Evolutionary conservation across 2,888 invertebrate species (phyloP).

Genomic region (Aproaerema taeniolella): DNA sequence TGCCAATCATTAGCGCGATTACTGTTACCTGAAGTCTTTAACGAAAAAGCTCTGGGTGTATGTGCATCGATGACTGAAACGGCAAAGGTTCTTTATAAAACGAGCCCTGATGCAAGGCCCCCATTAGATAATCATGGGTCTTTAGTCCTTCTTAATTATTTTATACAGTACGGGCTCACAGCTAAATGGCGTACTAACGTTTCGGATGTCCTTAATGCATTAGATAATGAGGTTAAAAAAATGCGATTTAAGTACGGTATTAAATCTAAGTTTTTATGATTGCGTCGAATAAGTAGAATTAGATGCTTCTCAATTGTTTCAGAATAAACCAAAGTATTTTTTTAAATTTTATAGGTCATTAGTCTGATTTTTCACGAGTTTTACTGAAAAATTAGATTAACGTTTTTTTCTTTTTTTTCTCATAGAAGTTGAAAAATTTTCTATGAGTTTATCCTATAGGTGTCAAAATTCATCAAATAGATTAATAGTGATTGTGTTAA

Average conservation of each 20-base stretch:
- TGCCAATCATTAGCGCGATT: slow-evolving; percentile 15
- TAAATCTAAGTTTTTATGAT: not conserved
- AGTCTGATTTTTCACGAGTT: no score
- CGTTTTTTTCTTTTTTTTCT: no score
- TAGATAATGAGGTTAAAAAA: slow-evolving; percentile 11
- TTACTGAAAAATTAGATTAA: no score
- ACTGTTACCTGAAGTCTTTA: slow-evolving; percentile 15
- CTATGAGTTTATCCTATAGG: no score
- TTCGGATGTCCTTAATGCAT: not conserved
- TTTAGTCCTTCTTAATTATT: slow-evolving; percentile 1
- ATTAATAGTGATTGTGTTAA: no score
- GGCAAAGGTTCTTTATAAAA: slow-evolving; percentile 5
- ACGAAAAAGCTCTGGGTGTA: slow-evolving; percentile 15
- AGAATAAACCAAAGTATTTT: no score
- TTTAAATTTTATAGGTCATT: no score
- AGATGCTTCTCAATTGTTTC: no score
- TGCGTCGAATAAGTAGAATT: no score
- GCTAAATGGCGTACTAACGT: not conserved
- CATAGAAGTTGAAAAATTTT: no score
- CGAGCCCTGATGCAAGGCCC: slow-evolving; percentile 10
- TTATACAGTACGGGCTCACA: not conserved
- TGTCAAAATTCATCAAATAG: no score
- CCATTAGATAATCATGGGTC: slow-evolving; percentile 14
- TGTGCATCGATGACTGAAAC: slow-evolving; percentile 14
- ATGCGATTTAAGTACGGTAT: slow-evolving; percentile 12